Base-by-base conservation (phyloP, 92 coral and sea anemone genomes). In the Muricea muricata region DNA sequence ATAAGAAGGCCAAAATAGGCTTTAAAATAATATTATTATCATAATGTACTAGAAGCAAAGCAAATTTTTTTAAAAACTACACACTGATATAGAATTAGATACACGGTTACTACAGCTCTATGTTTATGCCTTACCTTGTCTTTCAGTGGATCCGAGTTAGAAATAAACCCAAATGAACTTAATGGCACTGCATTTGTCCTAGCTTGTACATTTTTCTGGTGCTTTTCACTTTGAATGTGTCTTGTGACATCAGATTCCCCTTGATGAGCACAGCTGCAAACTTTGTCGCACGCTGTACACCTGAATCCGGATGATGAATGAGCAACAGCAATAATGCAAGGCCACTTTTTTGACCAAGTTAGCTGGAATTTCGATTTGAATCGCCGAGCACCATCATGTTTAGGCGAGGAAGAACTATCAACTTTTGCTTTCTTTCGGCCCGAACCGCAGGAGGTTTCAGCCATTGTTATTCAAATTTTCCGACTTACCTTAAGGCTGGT, bases 231-330 rank as follows among this genome's bases (percentile, higher is more conserved):
- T 7, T 42, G 7, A 42, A 42, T 7, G 84, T 90, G 91, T 35
- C 48, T 60, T 24, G 63, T 80, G 4, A 90, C 93, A 68, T 90
- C 91, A 6, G 54, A 30, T 69, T 80, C 75, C 0, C 93, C 93
- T 81, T 90, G 91, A 56, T 90, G 87, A 5, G 78, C 91, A 87
- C 88, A 90, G 8, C 90, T 75, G 24, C 82, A 54, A 65, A 23
- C 24, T 11, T 81, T 60, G 81, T 87, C 79, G 48, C 93, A 90
- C 0, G 75, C 78, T 32, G 81, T 87, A 35, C 91, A 90, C 45
- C 63, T 86, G 47, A 86, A 90, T 7, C 18, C 56, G 18, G 7
- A 14, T 14, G 7, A 14, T 7, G 50, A 42, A 42, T 14, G 8
- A 42, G 50, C 50, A 42, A 42, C 50, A 7, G 7, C 50, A 42